These are phyloP conservation scores for Hucho hucho DNA, from an alignment of 2,113 vertebrate species.

Conservation along the genomic window DNA sequence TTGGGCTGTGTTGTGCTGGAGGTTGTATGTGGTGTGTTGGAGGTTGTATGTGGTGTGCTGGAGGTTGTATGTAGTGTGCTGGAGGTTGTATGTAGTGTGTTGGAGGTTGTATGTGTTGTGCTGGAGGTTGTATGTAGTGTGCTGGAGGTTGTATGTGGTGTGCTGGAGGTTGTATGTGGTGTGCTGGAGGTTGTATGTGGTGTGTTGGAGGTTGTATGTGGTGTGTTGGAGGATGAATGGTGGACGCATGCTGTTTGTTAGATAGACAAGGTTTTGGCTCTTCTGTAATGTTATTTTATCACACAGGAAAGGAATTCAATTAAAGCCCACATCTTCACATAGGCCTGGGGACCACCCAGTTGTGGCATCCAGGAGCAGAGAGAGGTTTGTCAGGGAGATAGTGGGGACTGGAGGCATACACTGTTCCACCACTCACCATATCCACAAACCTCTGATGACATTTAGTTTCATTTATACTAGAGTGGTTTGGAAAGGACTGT, in stretches of 20 bases:
- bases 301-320: slow-evolving; percentile 44
- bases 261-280: slow-evolving; percentile 27
- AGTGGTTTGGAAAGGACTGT: slow-evolving; percentile 12
- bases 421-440: slow-evolving; percentile 1
- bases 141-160: too few species aligned
- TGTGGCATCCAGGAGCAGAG: slow-evolving; percentile 7
- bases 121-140: too few species aligned
- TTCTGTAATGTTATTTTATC: slow-evolving; percentile 46
- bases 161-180: too few species aligned
- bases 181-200: too few species aligned
- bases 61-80: too few species aligned
- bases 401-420: not conserved
- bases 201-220: too few species aligned
- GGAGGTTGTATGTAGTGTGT: too few species aligned
- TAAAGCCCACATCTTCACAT: slow-evolving; percentile 34
- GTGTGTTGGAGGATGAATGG: not conserved
- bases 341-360: slow-evolving; percentile 38
- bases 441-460: slow-evolving; percentile 5
- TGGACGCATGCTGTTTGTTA: slow-evolving; percentile 44
- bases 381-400: slow-evolving; percentile 21
- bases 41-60: too few species aligned
- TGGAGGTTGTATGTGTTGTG: too few species aligned
- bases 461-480: slow-evolving; percentile 20
- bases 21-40: not conserved
- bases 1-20: not conserved